A percentile compares a stretch with the other conserved stretches of the same genome.
These are phyloP conservation scores for Myotis daubentonii DNA, from an alignment of 2,797 vertebrate genomes.

Conservation along the genomic window DNA sequence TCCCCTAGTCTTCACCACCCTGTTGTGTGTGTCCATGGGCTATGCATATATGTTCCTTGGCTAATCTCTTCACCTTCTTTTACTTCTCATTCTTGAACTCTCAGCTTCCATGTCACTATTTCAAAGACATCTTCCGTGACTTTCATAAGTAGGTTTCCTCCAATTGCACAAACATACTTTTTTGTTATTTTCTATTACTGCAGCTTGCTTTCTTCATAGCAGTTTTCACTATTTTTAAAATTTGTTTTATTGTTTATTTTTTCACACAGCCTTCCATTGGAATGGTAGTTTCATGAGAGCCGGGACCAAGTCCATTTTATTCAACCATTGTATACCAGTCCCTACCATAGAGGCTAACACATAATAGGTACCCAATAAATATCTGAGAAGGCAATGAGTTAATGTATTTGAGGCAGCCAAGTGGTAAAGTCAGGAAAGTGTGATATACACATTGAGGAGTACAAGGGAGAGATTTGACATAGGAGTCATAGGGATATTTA, in stretches of 20 bases:
- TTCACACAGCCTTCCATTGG: not conserved
- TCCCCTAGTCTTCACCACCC: not conserved
- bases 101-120: not conserved
- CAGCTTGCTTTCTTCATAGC: not conserved
- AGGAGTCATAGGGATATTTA: not conserved
- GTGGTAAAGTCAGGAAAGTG: not conserved
- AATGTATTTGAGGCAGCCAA: not conserved
- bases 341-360: not conserved
- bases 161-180: not conserved
- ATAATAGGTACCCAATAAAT: not conserved
- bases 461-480: not conserved
- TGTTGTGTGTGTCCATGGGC: not conserved
- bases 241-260: slow-evolving; percentile 21
- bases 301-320: not conserved
- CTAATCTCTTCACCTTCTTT: not conserved
- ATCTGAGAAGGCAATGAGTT: not conserved
- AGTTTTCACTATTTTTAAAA: not conserved
- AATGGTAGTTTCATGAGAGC: not conserved
- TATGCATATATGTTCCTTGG: not conserved
- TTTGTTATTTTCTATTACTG: not conserved
- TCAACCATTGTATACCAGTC: not conserved
- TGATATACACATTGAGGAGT: not conserved
- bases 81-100: not conserved
- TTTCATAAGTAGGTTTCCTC: not conserved
- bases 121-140: not conserved